phyloP scores from a whole-genome alignment of 2,888 invertebrate genomes.

The Xanthia icteritia region DNA sequence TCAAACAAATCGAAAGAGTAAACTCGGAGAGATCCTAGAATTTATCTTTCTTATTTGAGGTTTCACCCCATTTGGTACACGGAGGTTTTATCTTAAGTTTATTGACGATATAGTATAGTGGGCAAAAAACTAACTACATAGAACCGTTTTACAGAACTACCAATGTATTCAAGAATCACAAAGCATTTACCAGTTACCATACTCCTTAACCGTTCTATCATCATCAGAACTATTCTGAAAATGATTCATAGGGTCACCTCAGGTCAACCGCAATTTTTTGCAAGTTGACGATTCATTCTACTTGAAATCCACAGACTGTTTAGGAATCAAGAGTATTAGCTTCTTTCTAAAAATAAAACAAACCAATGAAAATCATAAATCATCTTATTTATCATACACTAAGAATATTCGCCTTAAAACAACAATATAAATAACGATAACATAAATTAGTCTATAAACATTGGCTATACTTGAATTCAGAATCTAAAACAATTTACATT shows the following conservation, averaged over 20 bases:
- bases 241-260: not conserved
- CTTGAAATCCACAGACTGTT: not conserved
- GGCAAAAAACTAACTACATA: too few species aligned
- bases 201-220: not conserved
- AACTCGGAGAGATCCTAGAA: not conserved
- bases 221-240: not conserved
- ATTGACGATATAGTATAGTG: too few species aligned
- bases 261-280: not conserved
- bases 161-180: not conserved
- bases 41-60: not conserved
- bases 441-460: constrained; percentile 71
- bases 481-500: not conserved
- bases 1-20: not conserved
- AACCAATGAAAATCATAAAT: not conserved
- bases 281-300: not conserved
- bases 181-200: not conserved
- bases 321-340: not conserved
- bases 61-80: too few species aligned
- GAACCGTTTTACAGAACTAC: not conserved
- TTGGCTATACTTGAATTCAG: constrained; percentile 51
- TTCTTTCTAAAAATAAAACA: constrained; percentile 3
- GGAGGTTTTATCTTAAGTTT: too few species aligned
- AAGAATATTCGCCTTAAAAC: constrained; percentile 5
- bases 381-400: not conserved
- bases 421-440: constrained; percentile 67